Conservation (phyloP, 2,888 invertebrate species). For the Trimorus sp. region DNA sequence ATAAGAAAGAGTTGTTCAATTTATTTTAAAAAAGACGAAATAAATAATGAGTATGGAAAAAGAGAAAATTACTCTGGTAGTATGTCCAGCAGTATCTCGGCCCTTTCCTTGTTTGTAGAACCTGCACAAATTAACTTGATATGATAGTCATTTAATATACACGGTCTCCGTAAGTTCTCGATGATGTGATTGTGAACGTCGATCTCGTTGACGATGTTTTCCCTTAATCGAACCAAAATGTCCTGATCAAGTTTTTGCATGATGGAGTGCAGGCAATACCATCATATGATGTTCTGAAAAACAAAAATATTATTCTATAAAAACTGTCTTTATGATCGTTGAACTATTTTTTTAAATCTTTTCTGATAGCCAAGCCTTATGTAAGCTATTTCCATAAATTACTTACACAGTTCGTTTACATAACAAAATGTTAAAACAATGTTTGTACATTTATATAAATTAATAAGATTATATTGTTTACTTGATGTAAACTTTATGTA, state of each 20-base stretch:
- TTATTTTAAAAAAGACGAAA: not conserved
- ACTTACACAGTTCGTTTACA: no score
- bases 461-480: no score
- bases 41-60: not conserved
- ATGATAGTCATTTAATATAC: constrained; percentile 71
- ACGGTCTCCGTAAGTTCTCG: constrained; percentile 69
- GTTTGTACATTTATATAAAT: no score
- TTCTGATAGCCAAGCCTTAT: no score
- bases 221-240: constrained; percentile 70
- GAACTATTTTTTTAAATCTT: no score
- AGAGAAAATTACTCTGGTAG: constrained; percentile 73
- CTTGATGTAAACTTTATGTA: no score
- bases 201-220: constrained; percentile 73
- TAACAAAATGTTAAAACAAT: no score
- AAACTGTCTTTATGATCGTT: no score
- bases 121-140: constrained; percentile 70
- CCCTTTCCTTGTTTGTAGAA: constrained; percentile 68
- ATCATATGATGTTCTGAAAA: no score
- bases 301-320: no score
- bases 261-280: constrained; percentile 1
- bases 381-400: no score
- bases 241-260: constrained; percentile 75
- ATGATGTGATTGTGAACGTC: constrained; percentile 77
- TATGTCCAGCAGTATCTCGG: constrained; percentile 74
- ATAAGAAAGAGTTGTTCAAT: not conserved